Conservation (phyloP, 2,888 invertebrate genomes). For the Aphidoletes aphidimyza region DNA sequence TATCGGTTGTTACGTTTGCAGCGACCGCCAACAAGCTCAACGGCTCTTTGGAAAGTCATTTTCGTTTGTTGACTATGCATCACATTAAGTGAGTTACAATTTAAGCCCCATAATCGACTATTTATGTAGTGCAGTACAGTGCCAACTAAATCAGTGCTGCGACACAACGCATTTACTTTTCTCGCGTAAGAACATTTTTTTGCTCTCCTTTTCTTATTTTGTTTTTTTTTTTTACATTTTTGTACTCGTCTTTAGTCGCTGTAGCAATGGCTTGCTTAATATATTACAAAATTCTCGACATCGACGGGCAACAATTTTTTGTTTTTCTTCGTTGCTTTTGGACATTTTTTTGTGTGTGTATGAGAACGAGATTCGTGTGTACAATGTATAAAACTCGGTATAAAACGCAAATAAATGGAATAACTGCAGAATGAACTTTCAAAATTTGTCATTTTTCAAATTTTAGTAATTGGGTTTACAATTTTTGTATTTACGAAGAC, state of each 20-base stretch:
- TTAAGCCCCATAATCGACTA: slow-evolving; percentile 51
- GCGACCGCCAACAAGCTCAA: no score
- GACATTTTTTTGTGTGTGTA: no score
- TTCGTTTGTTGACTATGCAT: slow-evolving; percentile 35
- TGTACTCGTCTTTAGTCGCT: no score
- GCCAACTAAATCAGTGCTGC: slow-evolving; percentile 45
- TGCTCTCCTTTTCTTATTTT: no score
- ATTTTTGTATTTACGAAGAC: neutral
- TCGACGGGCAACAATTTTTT: no score
- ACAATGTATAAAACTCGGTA: no score
- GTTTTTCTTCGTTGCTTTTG: no score
- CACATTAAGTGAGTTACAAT: slow-evolving; percentile 48
- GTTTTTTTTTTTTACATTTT: no score
- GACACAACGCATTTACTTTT: neutral
- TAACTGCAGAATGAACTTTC: slow-evolving; percentile 19
- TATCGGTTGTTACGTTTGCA: neutral
- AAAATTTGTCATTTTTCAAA: slow-evolving; percentile 36
- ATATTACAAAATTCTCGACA: no score
- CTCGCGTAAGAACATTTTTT: no score
- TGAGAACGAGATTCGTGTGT: no score
- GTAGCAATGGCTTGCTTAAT: no score
- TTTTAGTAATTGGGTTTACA: slow-evolving; percentile 37
- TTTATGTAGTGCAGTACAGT: slow-evolving; percentile 38
- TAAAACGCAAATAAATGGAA: slow-evolving; percentile 10
- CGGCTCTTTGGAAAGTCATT: slow-evolving; percentile 15